Evolutionary conservation across 2,888 invertebrate genomes (phyloP), one percentile per base, ranked within the genome.

Genomic region (Ophioninae sp.): DNA sequence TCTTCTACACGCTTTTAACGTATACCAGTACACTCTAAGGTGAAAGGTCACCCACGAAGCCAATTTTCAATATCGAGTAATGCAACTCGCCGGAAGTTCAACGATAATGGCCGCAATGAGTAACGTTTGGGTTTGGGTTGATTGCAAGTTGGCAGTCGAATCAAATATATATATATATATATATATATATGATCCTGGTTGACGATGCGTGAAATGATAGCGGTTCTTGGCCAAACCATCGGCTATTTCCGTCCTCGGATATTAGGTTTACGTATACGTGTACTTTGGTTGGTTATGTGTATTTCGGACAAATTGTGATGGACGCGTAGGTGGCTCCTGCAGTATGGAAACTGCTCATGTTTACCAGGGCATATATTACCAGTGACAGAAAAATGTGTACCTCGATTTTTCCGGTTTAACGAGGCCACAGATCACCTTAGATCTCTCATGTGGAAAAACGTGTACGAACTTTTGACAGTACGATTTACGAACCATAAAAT

Each of bases 171-270:
- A 73, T 23, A 73, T 61, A 30, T 23, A 44, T 58, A 59, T 58
- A 37, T 13, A 73, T 23, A 73, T 61, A 30, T 23, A 44, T 65
- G 20, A 23, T 39, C 13, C 5, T 20, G 61, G 22, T 44, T 58
- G 63, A 44, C 73, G 73, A 73, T 61, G 73, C 61, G 59, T n/a
- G 71, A 76, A 81, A 72, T 67, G 44, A 72, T 30, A 51, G 71
- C 63, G 59, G 63, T 72, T 67, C 41, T 20, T 23, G 71, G 59
- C 63, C 65, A 67, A 72, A 65, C 76, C 65, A 81, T 81, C 71
- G 23, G 58, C 65, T 58, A 61, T 51, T 81, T 77, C 72, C 76
- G 81, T 71, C 72, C 23, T 10, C 44, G 44, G 39, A 41, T 61
- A 44, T 39, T 44, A 44, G 41, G n/a, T 23, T 30, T 59, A 61